Base-by-base conservation (phyloP, 2,888 invertebrate genomes). In the Drosophila siamana region DNA sequence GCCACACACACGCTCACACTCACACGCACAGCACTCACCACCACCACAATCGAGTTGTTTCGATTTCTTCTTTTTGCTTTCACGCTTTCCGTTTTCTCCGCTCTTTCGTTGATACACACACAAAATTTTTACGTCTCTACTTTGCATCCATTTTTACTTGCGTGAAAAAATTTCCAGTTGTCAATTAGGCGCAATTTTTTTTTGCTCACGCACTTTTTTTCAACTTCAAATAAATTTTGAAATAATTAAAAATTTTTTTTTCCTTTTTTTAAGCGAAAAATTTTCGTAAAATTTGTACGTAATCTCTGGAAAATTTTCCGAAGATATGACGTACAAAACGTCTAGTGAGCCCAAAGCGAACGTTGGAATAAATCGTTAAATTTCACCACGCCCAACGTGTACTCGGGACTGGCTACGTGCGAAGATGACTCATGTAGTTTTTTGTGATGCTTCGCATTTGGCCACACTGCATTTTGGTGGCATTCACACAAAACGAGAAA, bases 31-130 rank as follows among this genome's bases (percentile, higher is more conserved):
- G 22, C 54, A 51, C 47, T n/a, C 33, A 33, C 33, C 33, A 65
- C 52, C 52, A 74, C 69, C 38, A 64, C 60, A 50, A 65, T 50
- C 38, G 40, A 57, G 52, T 56, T 56, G 48, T 62, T 67, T 63
- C 64, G 68, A 66, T 76, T 78, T 73, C 67, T 64, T 71, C 76
- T 82, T 77, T 83, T 69, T 75, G 71, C 75, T 88, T 68, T 82
- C 74, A 46, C 86, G 75, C 82, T 64, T 75, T 86, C 61, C 77
- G 80, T 78, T 87, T 90, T 87, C 82, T 67, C 73, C 77, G 48
- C 81, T 78, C 79, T 74, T 90, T 90, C 90, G 89, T 87, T 90
- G 90, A 76, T 90, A 90, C 90, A 90, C 88, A 90, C 86, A 90
- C 90, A 90, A 89, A 88, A 79, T 85, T 86, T 89, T 86, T 86